These are phyloP conservation scores for Formicarius rufipectus DNA, from an alignment of 2,113 vertebrate genomes.

Conservation along the genomic window DNA sequence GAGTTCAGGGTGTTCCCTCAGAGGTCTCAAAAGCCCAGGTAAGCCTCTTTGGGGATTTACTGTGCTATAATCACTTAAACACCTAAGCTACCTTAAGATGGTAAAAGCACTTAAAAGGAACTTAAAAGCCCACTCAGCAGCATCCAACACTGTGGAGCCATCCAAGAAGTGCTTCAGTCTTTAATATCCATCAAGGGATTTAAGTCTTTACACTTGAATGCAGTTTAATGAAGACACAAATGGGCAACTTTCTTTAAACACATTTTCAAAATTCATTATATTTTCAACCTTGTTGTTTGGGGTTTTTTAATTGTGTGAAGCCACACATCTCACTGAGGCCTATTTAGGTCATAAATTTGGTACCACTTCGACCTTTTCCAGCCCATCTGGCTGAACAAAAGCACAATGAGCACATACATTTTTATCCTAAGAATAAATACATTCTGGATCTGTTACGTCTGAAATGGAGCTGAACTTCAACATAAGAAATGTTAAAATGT, in stretches of 20 bases:
- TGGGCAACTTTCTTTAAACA: not conserved
- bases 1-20: not conserved
- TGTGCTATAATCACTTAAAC: not conserved
- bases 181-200: not conserved
- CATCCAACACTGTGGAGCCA: not conserved
- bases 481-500: not conserved
- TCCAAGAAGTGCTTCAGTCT: not conserved
- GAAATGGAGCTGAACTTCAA: not conserved
- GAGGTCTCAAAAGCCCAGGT: constrained; percentile 9
- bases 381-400: not conserved
- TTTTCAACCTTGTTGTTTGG: not conserved
- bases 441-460: not conserved
- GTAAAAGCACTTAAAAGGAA: constrained; percentile 23
- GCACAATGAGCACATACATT: not conserved
- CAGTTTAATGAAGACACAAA: not conserved
- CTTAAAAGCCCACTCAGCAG: not conserved
- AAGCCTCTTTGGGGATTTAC: constrained; percentile 7
- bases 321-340: not conserved
- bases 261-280: not conserved
- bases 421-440: not conserved
- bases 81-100: constrained; percentile 5
- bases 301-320: not conserved
- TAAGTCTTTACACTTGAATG: not conserved
- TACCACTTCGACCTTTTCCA: not conserved
- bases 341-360: not conserved